Evolutionary conservation across 2,113 vertebrate genomes (phyloP), one percentile per base, ranked within the genome.

Genomic region (Myiopsitta monachus): DNA sequence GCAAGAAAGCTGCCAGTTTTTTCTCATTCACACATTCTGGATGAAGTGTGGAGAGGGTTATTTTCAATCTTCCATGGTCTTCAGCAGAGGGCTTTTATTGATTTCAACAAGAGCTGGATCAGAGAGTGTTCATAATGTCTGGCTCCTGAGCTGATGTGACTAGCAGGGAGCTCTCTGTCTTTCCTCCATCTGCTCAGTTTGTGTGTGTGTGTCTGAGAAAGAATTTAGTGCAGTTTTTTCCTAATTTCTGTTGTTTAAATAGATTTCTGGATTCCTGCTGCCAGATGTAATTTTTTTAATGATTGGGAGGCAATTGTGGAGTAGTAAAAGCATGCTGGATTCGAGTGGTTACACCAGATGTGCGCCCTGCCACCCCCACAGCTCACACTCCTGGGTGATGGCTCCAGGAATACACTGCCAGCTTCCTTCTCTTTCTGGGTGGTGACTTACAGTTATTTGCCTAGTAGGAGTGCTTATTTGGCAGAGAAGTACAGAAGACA

Each of bases 91-190:
- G 52, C 38, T 95, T 95, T 74, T 83, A 86, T 75, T 81, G 90
- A 92, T 88, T 95, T 87, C 92, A 75, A 5, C 51, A 78, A 81
- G 85, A 79, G 66, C 76, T 95, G 61, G 43, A 81, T 89, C 88
- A 93, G 83, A 83, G 51, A 78, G 61, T 28, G 33, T 80, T 92
- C 8, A 0, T 75, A 52, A 88, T 72, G 92, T 88, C 86, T 96
- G 92, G 62, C 80, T 96, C 69, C 66, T 61, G 76, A 94, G 83
- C 64, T 84, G 77, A 75, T 95, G 88, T 75, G 93, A 61, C 95
- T 94, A 78, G 83, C 90, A 88, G 75, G 90, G 64, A 92, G 44
- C 73, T 93, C 2, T 0, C 83, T 90, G 75, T 81, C 76, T 90
- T 52, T 87, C 54, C 66, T 84, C 70, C 89, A 75, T 92, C 85